Base-by-base conservation (phyloP, 2,888 invertebrate species). In the Sycophila texana region DNA sequence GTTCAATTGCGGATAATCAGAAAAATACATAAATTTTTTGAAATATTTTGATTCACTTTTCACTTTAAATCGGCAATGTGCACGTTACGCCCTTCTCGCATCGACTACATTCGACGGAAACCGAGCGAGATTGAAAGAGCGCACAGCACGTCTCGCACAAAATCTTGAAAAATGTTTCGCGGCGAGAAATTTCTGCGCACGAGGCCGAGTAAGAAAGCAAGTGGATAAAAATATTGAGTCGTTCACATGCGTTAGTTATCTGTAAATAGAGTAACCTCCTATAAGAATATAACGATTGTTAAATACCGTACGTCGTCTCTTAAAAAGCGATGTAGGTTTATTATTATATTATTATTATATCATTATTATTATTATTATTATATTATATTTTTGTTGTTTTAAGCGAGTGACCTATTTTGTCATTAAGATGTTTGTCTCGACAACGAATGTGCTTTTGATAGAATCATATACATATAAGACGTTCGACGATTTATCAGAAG, bases 361-460 rank as follows among this genome's bases (percentile, higher is more conserved):
- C 76, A 72, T 65, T 80, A 76, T 49, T 79, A 80, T 65, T 71
- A 74, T 74, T 72, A 79, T 70, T 68, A 73, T 77, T 79, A 72
- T 67, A 51, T 67, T 51, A 58, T 57, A 65, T 66, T 80, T 75
- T 81, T 73, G 57, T 81, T 79, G 66, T 81, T 83, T 83, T 83
- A 83, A 82, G 81, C 61, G 81, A 83, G 82, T 82, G 83, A 84
- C 65, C 74, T 79, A 77, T 70, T 77, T 80, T 65, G 71, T 76
- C 77, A 80, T 78, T 78, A 60, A 78, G 26, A 75, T 71, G 7
- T 73, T 63, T 65, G 53, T 66, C 53, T 16, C 61, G 66, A 74
- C 63, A 51, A 39, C 51, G 18, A 70, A 75, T 63, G 51, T 55
- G 18, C 26, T 39, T 79, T 71, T 79, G 66, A 51, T 75, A 71